Evolutionary conservation across 2,797 vertebrate genomes (phyloP).

Genomic region (Distichodus sexfasciatus): DNA sequence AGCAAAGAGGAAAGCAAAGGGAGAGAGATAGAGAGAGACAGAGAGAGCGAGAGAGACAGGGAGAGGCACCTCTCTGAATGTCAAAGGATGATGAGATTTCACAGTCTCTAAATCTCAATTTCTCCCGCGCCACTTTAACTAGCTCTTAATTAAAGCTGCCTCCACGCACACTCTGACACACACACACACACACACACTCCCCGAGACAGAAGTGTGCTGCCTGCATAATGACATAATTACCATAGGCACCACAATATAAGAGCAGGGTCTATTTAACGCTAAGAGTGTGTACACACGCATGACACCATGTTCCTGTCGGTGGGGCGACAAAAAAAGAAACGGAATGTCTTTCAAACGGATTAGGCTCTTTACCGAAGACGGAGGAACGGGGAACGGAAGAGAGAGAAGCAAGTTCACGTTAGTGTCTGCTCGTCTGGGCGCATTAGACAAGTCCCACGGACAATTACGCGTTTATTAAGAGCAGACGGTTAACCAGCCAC

Average conservation of each 20-base stretch:
- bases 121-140: conserved; percentile 72
- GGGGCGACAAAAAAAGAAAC: conserved; percentile 31
- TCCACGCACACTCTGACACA: conserved; percentile 49
- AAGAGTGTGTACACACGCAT: conserved; percentile 61
- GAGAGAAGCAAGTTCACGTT: neutral
- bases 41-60: conserved; percentile 36
- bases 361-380: neutral
- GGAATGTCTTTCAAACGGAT: conserved; percentile 13
- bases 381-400: no score
- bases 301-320: conserved; percentile 38
- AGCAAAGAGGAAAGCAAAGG: conserved; percentile 20
- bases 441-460: no score
- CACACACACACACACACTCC: conserved; percentile 20
- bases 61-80: conserved; percentile 51
- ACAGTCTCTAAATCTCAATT: conserved; percentile 68
- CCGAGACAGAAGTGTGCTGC: conserved; percentile 56
- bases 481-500: neutral
- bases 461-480: neutral
- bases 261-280: conserved; percentile 67
- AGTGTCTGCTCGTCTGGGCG: no score
- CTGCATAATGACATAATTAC: conserved; percentile 79
- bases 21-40: conserved; percentile 16
- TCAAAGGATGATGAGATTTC: conserved; percentile 64
- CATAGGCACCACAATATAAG: conserved; percentile 64
- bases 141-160: conserved; percentile 78